phyloP scores from a whole-genome alignment of 2,797 vertebrate species.

The Platyrinchus mystaceus region DNA sequence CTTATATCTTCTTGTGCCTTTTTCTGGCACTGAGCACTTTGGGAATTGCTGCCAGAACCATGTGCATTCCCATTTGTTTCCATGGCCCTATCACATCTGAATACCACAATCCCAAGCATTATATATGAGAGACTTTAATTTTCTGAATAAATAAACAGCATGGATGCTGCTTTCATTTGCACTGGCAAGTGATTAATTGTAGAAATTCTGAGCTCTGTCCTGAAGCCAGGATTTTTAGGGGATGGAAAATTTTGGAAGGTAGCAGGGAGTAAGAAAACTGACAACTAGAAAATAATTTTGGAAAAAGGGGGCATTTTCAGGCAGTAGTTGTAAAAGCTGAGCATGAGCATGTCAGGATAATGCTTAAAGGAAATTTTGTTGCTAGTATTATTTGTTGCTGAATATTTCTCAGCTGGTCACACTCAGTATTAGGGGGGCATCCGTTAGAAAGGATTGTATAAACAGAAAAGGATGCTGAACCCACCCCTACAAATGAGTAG shows the following conservation, averaged over 20 bases:
- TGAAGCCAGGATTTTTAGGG: background rate
- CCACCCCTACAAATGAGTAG: background rate
- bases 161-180: background rate
- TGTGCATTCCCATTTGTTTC: background rate
- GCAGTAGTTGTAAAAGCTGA: background rate
- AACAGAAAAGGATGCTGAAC: background rate
- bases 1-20: background rate
- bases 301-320: background rate
- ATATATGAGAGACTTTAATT: background rate
- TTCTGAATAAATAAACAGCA: background rate
- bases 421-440: background rate
- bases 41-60: background rate
- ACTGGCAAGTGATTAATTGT: background rate
- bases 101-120: background rate
- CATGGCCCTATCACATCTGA: background rate
- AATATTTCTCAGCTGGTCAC: background rate
- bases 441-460: background rate
- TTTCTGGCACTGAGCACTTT: background rate
- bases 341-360: background rate
- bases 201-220: background rate
- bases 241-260: background rate
- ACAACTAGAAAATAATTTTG: background rate
- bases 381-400: background rate
- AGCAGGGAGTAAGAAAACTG: background rate
- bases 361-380: background rate